Percentiles rank a stretch among this genome's conserved stretches.
phyloP scores from a whole-genome alignment of 2,797 vertebrate species.

The Pterois miles region DNA sequence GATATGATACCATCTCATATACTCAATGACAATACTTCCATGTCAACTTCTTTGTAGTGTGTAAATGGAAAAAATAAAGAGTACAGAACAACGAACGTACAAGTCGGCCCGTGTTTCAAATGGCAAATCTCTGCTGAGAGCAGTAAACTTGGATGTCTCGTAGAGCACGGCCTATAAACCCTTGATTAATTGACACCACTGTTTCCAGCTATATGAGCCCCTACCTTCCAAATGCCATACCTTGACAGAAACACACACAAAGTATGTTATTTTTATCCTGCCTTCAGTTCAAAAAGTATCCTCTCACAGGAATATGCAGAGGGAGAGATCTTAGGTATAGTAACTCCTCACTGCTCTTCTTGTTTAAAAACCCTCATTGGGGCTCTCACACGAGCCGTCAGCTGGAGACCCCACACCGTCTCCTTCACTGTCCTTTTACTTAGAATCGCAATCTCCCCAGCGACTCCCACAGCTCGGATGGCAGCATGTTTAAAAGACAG shows the following conservation, averaged over 20 bases:
- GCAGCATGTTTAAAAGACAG: constrained; percentile 56
- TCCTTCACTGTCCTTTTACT: constrained; percentile 62
- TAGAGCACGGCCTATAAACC: constrained; percentile 71
- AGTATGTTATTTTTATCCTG: constrained; percentile 78
- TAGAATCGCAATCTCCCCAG: constrained; percentile 55
- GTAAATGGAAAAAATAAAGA: constrained; percentile 51
- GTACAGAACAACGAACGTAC: constrained; percentile 44
- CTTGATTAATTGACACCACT: constrained; percentile 82
- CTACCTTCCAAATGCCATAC: constrained; percentile 64
- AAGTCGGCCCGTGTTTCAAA: constrained; percentile 51
- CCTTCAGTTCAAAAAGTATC: constrained; percentile 70
- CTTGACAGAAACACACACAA: constrained; percentile 63
- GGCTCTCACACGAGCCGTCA: constrained; percentile 62
- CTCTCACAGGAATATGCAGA: constrained; percentile 72
- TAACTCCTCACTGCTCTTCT: constrained; percentile 76
- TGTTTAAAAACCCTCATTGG: constrained; percentile 80
- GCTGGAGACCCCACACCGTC: constrained; percentile 64
- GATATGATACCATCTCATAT: constrained; percentile 37
- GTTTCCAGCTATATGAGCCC: constrained; percentile 70
- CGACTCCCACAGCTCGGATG: constrained; percentile 50
- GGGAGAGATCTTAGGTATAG: constrained; percentile 54
- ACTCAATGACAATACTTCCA: constrained; percentile 1
- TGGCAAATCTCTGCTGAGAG: constrained; percentile 60
- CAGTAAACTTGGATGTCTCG: constrained; percentile 52
- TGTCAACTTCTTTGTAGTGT: constrained; percentile 24